Percentiles rank a stretch among this genome's conserved stretches.
These are phyloP conservation scores for Drosophila subobscura DNA, from an alignment of 1,140 invertebrate species.

Conservation along the genomic window DNA sequence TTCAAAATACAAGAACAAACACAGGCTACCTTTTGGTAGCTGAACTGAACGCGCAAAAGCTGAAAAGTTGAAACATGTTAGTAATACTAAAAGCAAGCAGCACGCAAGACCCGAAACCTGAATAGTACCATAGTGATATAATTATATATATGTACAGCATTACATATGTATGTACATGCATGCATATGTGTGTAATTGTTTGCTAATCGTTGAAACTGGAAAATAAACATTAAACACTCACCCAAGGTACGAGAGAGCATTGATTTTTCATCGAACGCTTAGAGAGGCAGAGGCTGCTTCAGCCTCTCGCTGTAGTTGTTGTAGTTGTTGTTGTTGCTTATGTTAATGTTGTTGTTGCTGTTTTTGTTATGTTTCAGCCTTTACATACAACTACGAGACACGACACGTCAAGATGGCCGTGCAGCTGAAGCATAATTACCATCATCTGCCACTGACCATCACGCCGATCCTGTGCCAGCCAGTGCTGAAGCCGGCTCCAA, in stretches of 20 bases:
- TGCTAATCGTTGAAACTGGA: slow-evolving; percentile 1
- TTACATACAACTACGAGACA: slow-evolving; percentile 4
- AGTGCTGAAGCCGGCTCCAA: slow-evolving; percentile 32
- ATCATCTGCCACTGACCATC: slow-evolving; percentile 72
- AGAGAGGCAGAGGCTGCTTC: slow-evolving; percentile 13
- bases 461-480: slow-evolving; percentile 64
- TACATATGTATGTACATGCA: background rate
- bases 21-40: slow-evolving; percentile 9
- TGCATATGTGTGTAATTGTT: slow-evolving; percentile 15
- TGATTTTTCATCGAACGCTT: slow-evolving; percentile 40
- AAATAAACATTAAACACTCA: slow-evolving; percentile 19
- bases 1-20: slow-evolving; percentile 27
- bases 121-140: slow-evolving; percentile 44
- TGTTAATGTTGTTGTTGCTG: slow-evolving; percentile 4
- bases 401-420: slow-evolving; percentile 57
- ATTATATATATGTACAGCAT: slow-evolving; percentile 7
- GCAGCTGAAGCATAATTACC: slow-evolving; percentile 69
- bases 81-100: slow-evolving; percentile 12
- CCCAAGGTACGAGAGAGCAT: slow-evolving; percentile 25
- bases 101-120: slow-evolving; percentile 37
- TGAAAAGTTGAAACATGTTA: slow-evolving; percentile 22
- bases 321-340: background rate
- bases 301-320: no score
- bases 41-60: slow-evolving; percentile 20
- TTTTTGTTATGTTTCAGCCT: slow-evolving; percentile 38